Conservation (phyloP, 2,888 invertebrate genomes). For the Lycaena phlaeas region DNA sequence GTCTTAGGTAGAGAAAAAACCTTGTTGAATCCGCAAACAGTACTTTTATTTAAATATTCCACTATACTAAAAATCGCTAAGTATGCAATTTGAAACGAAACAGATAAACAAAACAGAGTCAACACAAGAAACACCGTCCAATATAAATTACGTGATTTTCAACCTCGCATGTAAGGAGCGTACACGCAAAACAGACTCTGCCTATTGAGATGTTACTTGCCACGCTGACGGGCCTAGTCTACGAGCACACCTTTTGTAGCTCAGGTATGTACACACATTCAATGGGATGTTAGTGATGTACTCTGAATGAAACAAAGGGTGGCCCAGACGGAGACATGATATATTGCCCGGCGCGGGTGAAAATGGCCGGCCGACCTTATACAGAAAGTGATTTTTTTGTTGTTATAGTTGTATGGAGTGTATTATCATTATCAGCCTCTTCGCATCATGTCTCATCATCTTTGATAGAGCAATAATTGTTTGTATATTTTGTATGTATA, state of each 20-base stretch:
- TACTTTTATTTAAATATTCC: too few species aligned
- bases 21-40: too few species aligned
- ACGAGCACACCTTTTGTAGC: conserved; percentile 34
- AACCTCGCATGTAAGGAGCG: conserved; percentile 30
- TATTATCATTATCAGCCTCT: too few species aligned
- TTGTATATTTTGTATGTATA: too few species aligned
- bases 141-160: conserved; percentile 18
- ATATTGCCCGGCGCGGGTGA: conserved; percentile 7
- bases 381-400: too few species aligned
- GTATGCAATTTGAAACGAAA: too few species aligned
- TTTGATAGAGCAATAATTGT: too few species aligned
- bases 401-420: too few species aligned
- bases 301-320: conserved; percentile 24
- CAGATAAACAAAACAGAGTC: neutral
- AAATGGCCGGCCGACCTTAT: neutral
- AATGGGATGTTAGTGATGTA: conserved; percentile 51
- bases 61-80: too few species aligned
- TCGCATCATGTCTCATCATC: too few species aligned
- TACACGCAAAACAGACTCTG: conserved; percentile 29
- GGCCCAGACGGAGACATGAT: conserved; percentile 17
- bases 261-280: conserved; percentile 34
- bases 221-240: conserved; percentile 3
- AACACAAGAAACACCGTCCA: conserved; percentile 12
- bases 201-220: conserved; percentile 58
- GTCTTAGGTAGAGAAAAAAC: too few species aligned